A percentile compares a stretch with the other conserved stretches of the same genome.
Evolutionary conservation across 2,113 vertebrate genomes (phyloP).

Genomic region (Cynocephalus volans): DNA sequence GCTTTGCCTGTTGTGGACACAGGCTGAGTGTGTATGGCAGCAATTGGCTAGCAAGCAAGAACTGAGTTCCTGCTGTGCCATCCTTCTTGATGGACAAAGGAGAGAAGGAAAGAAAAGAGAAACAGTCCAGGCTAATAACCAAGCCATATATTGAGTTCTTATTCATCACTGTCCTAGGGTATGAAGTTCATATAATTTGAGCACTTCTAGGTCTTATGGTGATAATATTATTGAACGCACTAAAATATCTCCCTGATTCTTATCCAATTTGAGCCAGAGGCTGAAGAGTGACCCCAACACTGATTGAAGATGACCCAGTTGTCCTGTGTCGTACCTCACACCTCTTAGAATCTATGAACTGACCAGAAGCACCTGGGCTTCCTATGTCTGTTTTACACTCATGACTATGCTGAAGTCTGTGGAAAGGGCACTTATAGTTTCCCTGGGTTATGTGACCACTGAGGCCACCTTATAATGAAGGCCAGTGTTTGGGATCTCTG

Average conservation of each 20-base stretch:
- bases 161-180: neutral
- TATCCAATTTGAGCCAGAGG: neutral
- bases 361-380: neutral
- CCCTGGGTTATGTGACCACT: neutral
- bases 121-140: neutral
- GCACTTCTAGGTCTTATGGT: neutral
- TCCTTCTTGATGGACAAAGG: neutral
- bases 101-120: neutral
- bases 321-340: neutral
- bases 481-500: neutral
- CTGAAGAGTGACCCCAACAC: neutral
- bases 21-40: rapidly evolving
- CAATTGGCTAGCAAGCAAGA: rapidly evolving
- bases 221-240: neutral
- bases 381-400: rapidly evolving
- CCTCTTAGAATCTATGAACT: neutral
- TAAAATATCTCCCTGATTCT: neutral
- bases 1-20: neutral
- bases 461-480: neutral
- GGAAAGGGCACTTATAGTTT: no score
- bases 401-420: rapidly evolving
- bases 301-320: neutral
- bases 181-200: neutral
- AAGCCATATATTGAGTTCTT: neutral
- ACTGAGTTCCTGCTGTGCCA: neutral